Evolutionary conservation across 2,797 vertebrate genomes (phyloP).

Genomic region (Galago senegalensis): DNA sequence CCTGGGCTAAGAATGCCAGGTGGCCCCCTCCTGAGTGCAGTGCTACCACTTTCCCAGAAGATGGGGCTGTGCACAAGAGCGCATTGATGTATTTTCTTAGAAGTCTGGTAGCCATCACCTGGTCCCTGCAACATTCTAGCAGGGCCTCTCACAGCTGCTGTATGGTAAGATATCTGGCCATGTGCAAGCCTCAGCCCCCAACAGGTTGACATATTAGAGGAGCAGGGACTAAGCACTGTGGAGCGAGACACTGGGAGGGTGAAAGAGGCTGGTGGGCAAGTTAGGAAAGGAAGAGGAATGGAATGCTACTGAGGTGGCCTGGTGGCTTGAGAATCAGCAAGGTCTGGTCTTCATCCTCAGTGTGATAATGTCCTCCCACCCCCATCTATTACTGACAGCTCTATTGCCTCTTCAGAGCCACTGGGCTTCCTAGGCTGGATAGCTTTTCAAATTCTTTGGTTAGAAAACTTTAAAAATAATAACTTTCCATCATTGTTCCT

Average conservation of each 20-base stretch:
- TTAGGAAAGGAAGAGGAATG: not conserved
- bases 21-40: not conserved
- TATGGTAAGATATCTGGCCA: no score
- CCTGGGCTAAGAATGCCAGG: not conserved
- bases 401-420: not conserved
- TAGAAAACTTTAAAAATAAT: conserved; percentile 52
- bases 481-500: not conserved
- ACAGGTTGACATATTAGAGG: not conserved
- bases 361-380: not conserved
- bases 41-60: conserved; percentile 21
- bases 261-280: not conserved
- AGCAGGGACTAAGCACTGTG: not conserved
- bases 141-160: not conserved
- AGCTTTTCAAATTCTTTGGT: conserved; percentile 56
- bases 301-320: not conserved
- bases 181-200: not conserved
- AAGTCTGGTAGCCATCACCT: not conserved
- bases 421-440: not conserved
- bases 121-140: not conserved
- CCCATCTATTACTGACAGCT: not conserved
- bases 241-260: not conserved
- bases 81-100: not conserved
- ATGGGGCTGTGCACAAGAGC: not conserved
- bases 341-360: not conserved
- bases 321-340: not conserved